Conservation (phyloP, 2,888 invertebrate genomes). For the Polydrusus tereticollis region DNA sequence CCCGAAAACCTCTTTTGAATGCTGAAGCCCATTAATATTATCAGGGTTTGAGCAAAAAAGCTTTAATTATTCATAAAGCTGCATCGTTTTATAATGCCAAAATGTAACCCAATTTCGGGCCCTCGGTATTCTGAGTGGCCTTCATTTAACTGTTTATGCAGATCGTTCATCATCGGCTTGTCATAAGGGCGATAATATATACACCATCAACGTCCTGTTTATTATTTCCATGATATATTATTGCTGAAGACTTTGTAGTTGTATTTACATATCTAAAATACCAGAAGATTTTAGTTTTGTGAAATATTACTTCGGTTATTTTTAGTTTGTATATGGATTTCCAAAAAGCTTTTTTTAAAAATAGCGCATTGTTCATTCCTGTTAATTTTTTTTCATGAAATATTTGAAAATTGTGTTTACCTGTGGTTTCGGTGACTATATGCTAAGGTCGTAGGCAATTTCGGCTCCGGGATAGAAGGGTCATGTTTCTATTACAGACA, state of each 20-base stretch:
- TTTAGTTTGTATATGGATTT: too few relatives aligned
- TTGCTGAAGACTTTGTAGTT: neutral
- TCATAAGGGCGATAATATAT: constrained; percentile 26
- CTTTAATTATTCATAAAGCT: neutral
- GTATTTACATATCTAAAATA: neutral
- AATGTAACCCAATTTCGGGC: constrained; percentile 1
- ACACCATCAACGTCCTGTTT: constrained; percentile 1
- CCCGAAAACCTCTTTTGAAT: neutral
- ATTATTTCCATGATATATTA: constrained; percentile 9
- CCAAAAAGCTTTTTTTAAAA: too few relatives aligned
- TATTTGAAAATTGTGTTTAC: too few relatives aligned
- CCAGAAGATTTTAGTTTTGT: too few relatives aligned
- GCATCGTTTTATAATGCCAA: neutral
- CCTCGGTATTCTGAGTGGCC: neutral
- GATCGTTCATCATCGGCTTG: constrained; percentile 28
- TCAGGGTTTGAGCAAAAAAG: neutral
- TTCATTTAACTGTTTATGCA: constrained; percentile 19
- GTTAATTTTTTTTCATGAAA: too few relatives aligned
- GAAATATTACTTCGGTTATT: too few relatives aligned
- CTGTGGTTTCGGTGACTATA: too few relatives aligned
- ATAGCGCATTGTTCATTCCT: too few relatives aligned
- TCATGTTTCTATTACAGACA: too few relatives aligned
- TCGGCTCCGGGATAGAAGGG: too few relatives aligned
- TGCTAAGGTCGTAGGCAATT: too few relatives aligned
- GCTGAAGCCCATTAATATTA: neutral